Evolutionary conservation across 2,888 invertebrate genomes (phyloP).

Genomic region (Acholoe squamosa): DNA sequence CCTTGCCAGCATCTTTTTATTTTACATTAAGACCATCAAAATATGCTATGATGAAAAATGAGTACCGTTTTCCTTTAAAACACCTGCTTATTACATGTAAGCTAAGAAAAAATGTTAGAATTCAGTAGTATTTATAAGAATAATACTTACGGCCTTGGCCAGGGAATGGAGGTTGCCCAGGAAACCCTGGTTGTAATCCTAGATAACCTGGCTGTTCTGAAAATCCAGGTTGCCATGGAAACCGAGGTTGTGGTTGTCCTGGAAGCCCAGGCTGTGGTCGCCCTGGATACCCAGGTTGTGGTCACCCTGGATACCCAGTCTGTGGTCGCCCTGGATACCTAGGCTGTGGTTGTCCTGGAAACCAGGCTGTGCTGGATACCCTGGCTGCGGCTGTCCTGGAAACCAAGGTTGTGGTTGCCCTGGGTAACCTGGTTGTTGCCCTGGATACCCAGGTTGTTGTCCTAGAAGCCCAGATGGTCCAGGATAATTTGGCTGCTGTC

Average conservation of each 20-base stretch:
- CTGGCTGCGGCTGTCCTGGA: conserved; percentile 26
- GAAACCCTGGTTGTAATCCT: conserved; percentile 14
- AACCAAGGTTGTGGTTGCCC: conserved; percentile 11
- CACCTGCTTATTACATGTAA: no score
- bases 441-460: conserved; percentile 14
- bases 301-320: no score
- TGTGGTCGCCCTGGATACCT: background rate
- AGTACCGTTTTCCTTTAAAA: no score
- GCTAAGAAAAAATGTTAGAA: no score
- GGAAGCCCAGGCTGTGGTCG: background rate
- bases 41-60: no score
- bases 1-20: no score
- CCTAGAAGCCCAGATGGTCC: background rate
- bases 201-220: background rate
- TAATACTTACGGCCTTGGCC: conserved; percentile 18
- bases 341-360: no score
- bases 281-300: background rate
- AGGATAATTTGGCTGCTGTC: background rate
- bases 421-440: conserved; percentile 15
- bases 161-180: background rate
- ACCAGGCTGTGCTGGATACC: background rate
- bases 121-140: no score
- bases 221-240: conserved; percentile 13
- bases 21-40: no score
- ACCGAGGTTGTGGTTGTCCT: conserved; percentile 9